A percentile compares a stretch with the other conserved stretches of the same genome.
phyloP scores from a whole-genome alignment of 2,797 vertebrate species.

The Rousettus madagascariensis region DNA sequence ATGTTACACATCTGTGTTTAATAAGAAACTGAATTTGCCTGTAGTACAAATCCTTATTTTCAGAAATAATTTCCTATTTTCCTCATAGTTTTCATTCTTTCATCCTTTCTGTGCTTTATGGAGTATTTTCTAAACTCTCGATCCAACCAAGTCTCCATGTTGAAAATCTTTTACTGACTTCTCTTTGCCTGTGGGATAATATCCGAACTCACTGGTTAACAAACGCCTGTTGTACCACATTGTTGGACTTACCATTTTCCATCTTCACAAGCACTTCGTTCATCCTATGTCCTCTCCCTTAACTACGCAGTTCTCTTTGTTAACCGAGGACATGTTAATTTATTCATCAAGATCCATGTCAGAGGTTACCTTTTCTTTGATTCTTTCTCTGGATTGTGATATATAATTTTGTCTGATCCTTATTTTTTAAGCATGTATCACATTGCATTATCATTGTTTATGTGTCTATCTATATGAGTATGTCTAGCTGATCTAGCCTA shows the following conservation, averaged over 20 bases:
- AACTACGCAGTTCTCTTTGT: background rate
- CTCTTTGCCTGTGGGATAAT: background rate
- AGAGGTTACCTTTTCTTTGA: background rate
- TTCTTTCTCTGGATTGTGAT: background rate
- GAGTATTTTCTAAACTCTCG: constrained; percentile 1
- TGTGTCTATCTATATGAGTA: background rate
- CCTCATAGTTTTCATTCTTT: background rate
- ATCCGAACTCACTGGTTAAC: background rate
- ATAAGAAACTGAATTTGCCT: constrained; percentile 12
- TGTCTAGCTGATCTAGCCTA: background rate
- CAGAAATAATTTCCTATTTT: background rate
- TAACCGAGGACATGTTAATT: background rate
- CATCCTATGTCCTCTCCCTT: background rate
- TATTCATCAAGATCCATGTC: background rate
- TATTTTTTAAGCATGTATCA: background rate
- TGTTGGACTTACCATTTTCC: background rate
- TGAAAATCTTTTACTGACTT: background rate
- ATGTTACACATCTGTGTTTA: background rate
- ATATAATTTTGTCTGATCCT: background rate
- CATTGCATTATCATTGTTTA: background rate
- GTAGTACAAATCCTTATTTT: background rate
- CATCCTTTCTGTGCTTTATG: background rate
- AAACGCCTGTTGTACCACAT: background rate
- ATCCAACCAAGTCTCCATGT: background rate
- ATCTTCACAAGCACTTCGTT: background rate